Evolutionary conservation across 2,888 invertebrate genomes (phyloP).

Genomic region (Eumerus sabulonum): DNA sequence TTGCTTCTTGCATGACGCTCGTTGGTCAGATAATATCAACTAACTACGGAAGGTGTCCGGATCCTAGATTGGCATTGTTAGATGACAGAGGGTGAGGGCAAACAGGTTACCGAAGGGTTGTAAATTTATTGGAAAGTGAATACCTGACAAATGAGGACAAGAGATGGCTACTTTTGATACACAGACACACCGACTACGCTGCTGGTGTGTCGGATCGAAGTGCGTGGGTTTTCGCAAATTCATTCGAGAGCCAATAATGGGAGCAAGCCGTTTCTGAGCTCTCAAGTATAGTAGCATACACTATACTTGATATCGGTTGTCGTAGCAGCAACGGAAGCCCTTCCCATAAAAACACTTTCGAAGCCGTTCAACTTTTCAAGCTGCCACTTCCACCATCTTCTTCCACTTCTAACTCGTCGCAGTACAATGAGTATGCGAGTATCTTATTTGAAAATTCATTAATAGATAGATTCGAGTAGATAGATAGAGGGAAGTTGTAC

Average conservation of each 20-base stretch:
- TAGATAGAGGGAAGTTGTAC: too few relatives aligned
- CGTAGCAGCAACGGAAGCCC: too few relatives aligned
- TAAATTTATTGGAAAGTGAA: conserved; percentile 67
- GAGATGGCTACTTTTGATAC: conserved; percentile 56
- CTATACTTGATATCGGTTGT: too few relatives aligned
- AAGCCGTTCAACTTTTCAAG: conserved; percentile 44
- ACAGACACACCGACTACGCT: not conserved
- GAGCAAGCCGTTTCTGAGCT: not conserved
- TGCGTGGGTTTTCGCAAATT: conserved; percentile 54
- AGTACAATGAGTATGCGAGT: too few relatives aligned
- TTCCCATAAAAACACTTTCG: conserved; percentile 21
- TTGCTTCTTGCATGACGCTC: not conserved
- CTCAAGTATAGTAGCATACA: too few relatives aligned
- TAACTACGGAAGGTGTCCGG: too few relatives aligned
- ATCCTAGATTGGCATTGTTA: conserved; percentile 38
- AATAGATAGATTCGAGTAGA: too few relatives aligned
- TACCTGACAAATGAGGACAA: conserved; percentile 68
- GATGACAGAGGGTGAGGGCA: conserved; percentile 47
- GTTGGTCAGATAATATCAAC: conserved; percentile 1
- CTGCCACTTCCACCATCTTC: not conserved
- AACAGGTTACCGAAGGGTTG: conserved; percentile 20
- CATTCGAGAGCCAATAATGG: conserved; percentile 10
- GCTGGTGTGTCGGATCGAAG: conserved; percentile 26
- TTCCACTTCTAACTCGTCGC: too few relatives aligned
- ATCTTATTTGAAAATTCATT: too few relatives aligned